Conservation (phyloP, 64 coral and sea anemone genomes). For the Stichodactyla helianthus region DNA sequence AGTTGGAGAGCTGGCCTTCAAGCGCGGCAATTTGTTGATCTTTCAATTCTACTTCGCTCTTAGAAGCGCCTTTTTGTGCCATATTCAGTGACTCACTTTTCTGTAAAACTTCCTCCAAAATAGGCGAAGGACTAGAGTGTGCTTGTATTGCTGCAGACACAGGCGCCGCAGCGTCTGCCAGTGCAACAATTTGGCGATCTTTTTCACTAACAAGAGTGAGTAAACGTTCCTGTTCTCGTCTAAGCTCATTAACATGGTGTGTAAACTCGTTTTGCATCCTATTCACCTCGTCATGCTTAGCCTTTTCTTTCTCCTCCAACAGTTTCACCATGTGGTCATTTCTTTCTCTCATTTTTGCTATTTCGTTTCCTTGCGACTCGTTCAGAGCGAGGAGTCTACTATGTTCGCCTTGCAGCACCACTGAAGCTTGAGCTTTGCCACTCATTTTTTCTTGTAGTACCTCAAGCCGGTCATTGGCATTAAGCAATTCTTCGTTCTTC, state of each 20-base stretch:
- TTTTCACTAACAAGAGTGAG: constrained; percentile 71
- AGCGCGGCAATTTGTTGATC: constrained; percentile 14
- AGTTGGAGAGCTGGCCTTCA: constrained; percentile 25
- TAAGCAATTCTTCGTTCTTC: constrained; percentile 72
- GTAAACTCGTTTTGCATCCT: constrained; percentile 61
- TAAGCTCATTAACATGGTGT: constrained; percentile 52
- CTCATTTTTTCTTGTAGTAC: constrained; percentile 81
- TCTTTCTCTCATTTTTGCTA: constrained; percentile 86
- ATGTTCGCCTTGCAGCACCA: constrained; percentile 68
- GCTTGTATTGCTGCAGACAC: neutral
- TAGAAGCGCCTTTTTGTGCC: neutral
- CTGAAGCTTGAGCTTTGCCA: constrained; percentile 79
- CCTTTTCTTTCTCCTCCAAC: constrained; percentile 57
- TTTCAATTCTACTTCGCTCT: neutral
- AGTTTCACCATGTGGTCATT: constrained; percentile 60
- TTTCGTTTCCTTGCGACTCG: constrained; percentile 87
- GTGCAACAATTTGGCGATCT: constrained; percentile 64
- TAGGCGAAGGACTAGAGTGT: neutral
- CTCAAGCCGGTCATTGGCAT: constrained; percentile 67
- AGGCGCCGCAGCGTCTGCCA: constrained; percentile 27
- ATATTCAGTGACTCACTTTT: neutral
- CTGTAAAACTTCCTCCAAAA: neutral
- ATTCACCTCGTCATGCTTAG: constrained; percentile 41
- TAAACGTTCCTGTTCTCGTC: constrained; percentile 76
- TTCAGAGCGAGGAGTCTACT: constrained; percentile 79